Evolutionary conservation across 2,888 invertebrate genomes (phyloP).

Genomic region (Torymus aiolomorphi): DNA sequence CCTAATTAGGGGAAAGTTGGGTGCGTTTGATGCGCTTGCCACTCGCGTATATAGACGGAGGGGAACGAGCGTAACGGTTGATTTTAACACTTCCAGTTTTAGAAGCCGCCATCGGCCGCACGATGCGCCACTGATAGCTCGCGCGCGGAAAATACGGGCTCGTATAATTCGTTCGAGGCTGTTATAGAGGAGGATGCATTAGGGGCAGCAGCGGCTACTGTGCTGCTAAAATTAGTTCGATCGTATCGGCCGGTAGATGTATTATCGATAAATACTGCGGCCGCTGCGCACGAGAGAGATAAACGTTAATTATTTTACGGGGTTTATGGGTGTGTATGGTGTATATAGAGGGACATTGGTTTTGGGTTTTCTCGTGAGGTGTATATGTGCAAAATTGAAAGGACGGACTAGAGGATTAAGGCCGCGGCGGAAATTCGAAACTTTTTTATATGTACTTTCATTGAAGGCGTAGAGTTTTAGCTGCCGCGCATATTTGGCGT

Average conservation of each 20-base stretch:
- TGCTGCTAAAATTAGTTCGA: background rate
- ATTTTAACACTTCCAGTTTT: constrained; percentile 49
- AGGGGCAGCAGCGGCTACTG: background rate
- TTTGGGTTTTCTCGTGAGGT: no score
- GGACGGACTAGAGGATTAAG: constrained; percentile 10
- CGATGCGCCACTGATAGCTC: constrained; percentile 20
- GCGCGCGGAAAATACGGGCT: constrained; percentile 15
- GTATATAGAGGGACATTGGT: no score
- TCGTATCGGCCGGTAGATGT: background rate
- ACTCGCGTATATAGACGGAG: background rate
- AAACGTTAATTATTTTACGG: no score
- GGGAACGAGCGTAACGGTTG: constrained; percentile 31
- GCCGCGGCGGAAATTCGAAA: constrained; percentile 39
- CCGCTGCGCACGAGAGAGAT: background rate
- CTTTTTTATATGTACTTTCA: constrained; percentile 38
- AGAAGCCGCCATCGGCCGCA: constrained; percentile 28
- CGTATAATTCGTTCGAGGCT: constrained; percentile 25
- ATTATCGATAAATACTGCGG: background rate
- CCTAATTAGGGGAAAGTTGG: constrained; percentile 37
- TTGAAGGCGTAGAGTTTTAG: constrained; percentile 27
- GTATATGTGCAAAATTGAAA: no score
- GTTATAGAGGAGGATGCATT: constrained; percentile 17
- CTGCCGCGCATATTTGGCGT: constrained; percentile 1
- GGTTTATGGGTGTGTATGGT: no score
- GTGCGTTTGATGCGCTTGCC: constrained; percentile 11